Base-by-base conservation (phyloP, 92 coral and sea anemone genomes). In the Scolanthus callimorphus region DNA sequence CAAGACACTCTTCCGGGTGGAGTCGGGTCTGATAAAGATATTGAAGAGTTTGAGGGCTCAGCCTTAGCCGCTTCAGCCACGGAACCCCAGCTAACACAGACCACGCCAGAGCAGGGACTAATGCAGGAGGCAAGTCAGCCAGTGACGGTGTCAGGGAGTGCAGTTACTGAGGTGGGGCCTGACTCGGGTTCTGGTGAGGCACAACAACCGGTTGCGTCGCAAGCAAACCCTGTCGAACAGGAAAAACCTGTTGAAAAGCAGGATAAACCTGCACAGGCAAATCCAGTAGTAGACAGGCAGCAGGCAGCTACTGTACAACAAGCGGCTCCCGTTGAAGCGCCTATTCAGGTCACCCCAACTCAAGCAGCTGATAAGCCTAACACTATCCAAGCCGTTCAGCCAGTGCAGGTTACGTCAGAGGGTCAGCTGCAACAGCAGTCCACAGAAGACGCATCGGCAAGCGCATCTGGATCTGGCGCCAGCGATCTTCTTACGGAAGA, bases 391-490 rank as follows among this genome's bases (percentile, higher is more conserved):
- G 52, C 12, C 6, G 22, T 21, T 4, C 52, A 9, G 17, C 12
- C 52, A 10, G 22, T 21, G 4, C 11, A 9, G 17, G 52, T 46
- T 46, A 19, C 17, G 11, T 4, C 52, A 19, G 17, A 9, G 37
- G 21, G 60, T 31, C 50, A 45, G 3, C 25, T 43, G 26, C 29
- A 39, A 21, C n/a, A 38, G 8, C 25, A 39, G 31, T 49, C 44
- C 10, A 31, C 49, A 49, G 28, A 49, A 31, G 50, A 49, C 15
- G 48, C 27, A n/a, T n/a, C n/a, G n/a, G n/a, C n/a, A n/a, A 10
- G 66, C 20, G 80, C 70, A 37, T 66, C 67, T 20, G 69, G 69
- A 21, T 79, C 90, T 17, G 96, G 80, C 24, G 77, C 90, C 20
- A 64, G 49, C 37, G 27, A 22, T 9, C 45, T 60, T 20, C 34